phyloP scores from a whole-genome alignment of 2,888 invertebrate species.

The Calameuta filiformis region DNA sequence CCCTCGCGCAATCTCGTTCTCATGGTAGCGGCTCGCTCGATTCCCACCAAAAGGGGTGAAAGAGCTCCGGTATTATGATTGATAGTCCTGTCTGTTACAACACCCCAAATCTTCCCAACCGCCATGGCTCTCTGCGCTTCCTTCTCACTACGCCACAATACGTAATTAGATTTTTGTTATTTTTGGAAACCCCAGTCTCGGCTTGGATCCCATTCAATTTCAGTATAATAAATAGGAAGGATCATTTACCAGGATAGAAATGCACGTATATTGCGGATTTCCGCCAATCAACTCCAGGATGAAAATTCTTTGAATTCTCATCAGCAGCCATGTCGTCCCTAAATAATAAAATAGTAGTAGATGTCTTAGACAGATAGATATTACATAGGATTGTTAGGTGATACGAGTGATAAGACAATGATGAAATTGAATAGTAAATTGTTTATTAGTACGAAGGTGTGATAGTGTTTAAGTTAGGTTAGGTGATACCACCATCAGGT shows the following conservation, averaged over 20 bases:
- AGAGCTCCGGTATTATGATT: constrained; percentile 30
- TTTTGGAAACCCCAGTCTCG: not conserved
- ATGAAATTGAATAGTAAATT: constrained; percentile 60
- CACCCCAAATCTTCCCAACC: constrained; percentile 8
- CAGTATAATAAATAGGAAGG: not conserved
- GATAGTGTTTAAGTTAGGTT: constrained; percentile 52
- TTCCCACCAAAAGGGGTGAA: constrained; percentile 26
- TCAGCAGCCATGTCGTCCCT: not conserved
- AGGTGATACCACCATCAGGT: constrained; percentile 32
- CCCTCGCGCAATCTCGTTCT: constrained; percentile 18
- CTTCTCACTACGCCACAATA: not conserved
- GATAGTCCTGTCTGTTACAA: constrained; percentile 27
- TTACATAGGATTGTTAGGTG: not conserved
- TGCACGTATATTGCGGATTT: not conserved
- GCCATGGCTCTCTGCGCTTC: constrained; percentile 11
- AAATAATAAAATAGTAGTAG: not conserved
- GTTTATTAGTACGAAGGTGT: constrained; percentile 63
- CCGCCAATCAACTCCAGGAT: not conserved
- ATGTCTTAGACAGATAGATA: not conserved
- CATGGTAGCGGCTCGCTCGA: constrained; percentile 10
- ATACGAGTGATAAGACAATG: not conserved
- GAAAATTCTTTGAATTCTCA: not conserved
- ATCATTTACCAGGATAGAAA: not conserved
- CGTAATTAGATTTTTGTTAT: constrained; percentile 7
- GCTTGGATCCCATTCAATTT: not conserved